Evolutionary conservation across 2,888 invertebrate genomes (phyloP).

Genomic region (Amblyteles armatorius): DNA sequence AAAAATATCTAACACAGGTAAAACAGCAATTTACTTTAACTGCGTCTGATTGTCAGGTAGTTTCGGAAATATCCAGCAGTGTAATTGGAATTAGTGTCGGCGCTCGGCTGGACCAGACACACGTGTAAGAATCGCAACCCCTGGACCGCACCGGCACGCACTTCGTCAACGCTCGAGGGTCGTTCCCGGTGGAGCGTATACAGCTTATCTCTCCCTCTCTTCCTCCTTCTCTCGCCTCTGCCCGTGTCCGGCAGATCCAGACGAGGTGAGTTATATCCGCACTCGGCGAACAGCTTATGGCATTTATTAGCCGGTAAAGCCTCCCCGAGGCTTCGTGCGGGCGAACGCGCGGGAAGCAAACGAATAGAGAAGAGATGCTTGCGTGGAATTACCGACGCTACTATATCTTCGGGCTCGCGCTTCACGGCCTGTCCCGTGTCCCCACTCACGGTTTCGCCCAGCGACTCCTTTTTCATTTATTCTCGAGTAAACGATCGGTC

Average conservation of each 20-base stretch:
- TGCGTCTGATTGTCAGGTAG: background rate
- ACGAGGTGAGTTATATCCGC: constrained; percentile 73
- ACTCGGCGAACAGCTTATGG: constrained; percentile 71
- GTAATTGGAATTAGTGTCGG: constrained; percentile 34
- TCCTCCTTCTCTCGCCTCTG: background rate
- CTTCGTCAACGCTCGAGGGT: constrained; percentile 34
- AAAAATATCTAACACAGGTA: background rate
- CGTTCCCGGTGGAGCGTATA: constrained; percentile 24
- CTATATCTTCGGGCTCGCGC: constrained; percentile 32
- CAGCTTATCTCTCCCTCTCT: background rate
- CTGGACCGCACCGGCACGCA: constrained; percentile 34
- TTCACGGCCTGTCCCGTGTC: constrained; percentile 22
- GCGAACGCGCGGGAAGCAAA: constrained; percentile 29
- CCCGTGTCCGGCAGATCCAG: constrained; percentile 32
- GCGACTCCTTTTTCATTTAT: constrained; percentile 75
- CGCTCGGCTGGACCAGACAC: constrained; percentile 1
- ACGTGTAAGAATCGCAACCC: constrained; percentile 21
- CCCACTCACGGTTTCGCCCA: constrained; percentile 34
- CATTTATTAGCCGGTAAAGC: constrained; percentile 74
- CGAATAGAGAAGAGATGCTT: constrained; percentile 31
- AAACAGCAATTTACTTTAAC: background rate
- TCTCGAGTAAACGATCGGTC: constrained; percentile 74
- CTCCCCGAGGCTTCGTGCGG: constrained; percentile 59
- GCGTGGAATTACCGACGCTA: constrained; percentile 39
- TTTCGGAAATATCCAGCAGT: constrained; percentile 15